Evolutionary conservation across 2,888 invertebrate species (phyloP).

Genomic region (Sphaerophoria taeniata): DNA sequence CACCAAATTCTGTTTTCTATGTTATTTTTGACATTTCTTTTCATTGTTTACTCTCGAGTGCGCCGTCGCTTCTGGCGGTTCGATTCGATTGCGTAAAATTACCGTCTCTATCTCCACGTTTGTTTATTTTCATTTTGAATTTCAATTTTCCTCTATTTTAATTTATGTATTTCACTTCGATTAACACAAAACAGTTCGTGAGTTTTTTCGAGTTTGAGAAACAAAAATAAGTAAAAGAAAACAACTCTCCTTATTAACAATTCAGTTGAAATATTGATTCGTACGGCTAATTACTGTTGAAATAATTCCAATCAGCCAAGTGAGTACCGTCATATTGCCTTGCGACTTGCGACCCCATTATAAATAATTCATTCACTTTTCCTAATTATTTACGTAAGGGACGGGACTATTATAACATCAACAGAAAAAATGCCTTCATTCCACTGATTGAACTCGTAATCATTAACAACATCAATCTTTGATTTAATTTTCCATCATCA

Average conservation of each 20-base stretch:
- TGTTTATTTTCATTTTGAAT: slow-evolving; percentile 30
- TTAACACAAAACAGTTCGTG: slow-evolving; percentile 12
- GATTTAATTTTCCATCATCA: neutral
- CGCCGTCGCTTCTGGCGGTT: neutral
- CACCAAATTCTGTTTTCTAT: neutral
- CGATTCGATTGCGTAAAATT: neutral
- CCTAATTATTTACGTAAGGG: slow-evolving; percentile 7
- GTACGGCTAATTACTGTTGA: neutral
- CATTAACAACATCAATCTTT: slow-evolving; percentile 16
- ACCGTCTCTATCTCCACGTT: neutral
- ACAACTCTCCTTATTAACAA: neutral
- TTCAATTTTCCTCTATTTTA: neutral
- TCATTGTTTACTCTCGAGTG: slow-evolving; percentile 11
- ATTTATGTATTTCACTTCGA: neutral
- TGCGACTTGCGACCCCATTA: neutral
- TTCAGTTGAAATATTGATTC: neutral
- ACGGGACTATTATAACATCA: neutral
- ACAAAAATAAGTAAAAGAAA: neutral
- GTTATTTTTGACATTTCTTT: neutral
- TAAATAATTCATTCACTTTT: neutral
- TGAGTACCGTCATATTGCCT: neutral
- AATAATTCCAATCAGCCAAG: neutral
- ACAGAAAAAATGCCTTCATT: neutral
- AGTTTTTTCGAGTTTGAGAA: slow-evolving; percentile 9
- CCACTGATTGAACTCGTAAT: neutral